A percentile compares a stretch with the other conserved stretches of the same genome.
Evolutionary conservation across 2,113 vertebrate species (phyloP).

Genomic region (Tenrec ecaudatus): DNA sequence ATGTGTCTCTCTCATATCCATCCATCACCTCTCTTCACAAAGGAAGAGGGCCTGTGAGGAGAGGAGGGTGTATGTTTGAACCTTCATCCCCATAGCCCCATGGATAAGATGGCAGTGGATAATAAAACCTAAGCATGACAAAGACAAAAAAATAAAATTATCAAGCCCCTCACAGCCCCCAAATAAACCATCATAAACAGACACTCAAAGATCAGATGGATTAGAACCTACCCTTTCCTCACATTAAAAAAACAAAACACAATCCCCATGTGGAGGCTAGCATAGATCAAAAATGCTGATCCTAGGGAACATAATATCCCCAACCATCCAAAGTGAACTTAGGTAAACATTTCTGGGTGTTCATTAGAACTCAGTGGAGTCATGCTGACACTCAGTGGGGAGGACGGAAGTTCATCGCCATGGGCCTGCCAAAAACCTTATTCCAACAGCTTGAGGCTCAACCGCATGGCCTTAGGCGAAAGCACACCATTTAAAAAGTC

Average conservation of each 20-base stretch:
- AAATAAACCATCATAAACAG: constrained; percentile 30
- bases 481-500: constrained; percentile 35
- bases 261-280: background rate
- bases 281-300: background rate
- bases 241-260: background rate
- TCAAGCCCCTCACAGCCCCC: background rate
- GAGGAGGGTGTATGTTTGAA: no score
- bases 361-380: background rate
- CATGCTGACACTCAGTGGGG: background rate
- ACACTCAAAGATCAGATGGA: constrained; percentile 19
- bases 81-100: no score
- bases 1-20: no score
- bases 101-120: no score
- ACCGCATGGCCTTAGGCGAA: constrained; percentile 4
- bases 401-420: background rate
- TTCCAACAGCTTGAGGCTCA: background rate
- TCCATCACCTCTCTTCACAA: no score
- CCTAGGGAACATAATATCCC: background rate
- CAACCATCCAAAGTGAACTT: background rate
- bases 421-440: background rate
- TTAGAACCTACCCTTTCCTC: constrained; percentile 2
- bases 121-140: no score
- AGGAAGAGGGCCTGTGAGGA: no score
- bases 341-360: background rate
- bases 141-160: no score